Evolutionary conservation across 2,113 vertebrate species (phyloP), one percentile per base, ranked within the genome.

Genomic region (Athene cunicularia): DNA sequence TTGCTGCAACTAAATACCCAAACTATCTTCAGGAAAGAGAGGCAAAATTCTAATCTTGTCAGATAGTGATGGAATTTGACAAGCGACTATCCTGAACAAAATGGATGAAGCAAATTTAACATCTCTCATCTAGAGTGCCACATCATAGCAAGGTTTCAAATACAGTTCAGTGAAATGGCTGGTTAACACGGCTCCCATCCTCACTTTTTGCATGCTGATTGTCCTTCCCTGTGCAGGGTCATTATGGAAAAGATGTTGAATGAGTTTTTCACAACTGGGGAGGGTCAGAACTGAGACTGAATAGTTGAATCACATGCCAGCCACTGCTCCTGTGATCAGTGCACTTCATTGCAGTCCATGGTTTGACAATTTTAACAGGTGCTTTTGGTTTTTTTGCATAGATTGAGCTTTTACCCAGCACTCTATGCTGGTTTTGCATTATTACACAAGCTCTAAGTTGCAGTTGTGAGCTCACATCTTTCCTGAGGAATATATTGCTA

Each of bases 301-400:
- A 53, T 30, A 68, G 15, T 21, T 84, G 53, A 93, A 50, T 63
- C 35, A 32, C 32, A 47, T 73, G 79, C 52, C 37, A 80, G 28
- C 4, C 5, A 1, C 60, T 75, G 60, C 4, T 67, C 3, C 47
- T 37, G 17, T 64, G 52, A 45, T 63, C 0, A 1, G 22, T 53
- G 22, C 27, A 49, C 18, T 43, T 84, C 35, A 68, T 53, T 75
- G 33, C 27, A 84, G 14, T 20, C 12, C 12, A 26, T 41, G 6
- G 12, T 49, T 60, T 82, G 73, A 85, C 32, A 74, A 2, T 55
- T 89, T 91, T 82, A 18, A 39, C 15, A 71, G 68, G 5, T 50
- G 9, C 47, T n/a, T 87, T 90, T 67, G 22, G n/a, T 70, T 70
- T 74, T 80, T 91, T 50, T 75, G n/a, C 23, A 14, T 55, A n/a